Conservation (phyloP, 2,113 vertebrate genomes). For the Oreocharis arfaki region DNA sequence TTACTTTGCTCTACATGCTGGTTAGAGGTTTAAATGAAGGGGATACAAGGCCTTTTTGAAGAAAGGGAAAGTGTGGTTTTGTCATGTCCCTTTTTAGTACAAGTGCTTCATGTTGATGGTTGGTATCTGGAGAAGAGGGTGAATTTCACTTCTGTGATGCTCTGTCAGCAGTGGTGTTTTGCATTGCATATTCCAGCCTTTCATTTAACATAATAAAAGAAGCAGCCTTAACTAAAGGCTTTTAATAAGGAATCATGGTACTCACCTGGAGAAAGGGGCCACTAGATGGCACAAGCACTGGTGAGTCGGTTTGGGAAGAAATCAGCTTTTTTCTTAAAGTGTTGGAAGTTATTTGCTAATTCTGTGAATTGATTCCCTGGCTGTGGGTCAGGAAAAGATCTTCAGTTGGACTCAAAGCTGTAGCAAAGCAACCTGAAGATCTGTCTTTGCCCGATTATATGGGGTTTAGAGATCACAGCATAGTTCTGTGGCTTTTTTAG, state of each 20-base stretch:
- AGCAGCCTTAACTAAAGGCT: neutral
- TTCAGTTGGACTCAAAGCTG: neutral
- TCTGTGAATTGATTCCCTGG: conserved; percentile 44
- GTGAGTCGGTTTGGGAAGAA: neutral
- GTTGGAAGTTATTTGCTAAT: neutral
- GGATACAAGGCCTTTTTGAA: neutral
- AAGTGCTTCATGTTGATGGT: neutral
- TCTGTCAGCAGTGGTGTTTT: neutral
- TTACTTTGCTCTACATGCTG: neutral
- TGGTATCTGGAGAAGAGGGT: neutral
- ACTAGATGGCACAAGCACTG: conserved; percentile 31
- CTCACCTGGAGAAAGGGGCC: neutral
- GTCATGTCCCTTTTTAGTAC: neutral
- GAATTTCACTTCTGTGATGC: neutral
- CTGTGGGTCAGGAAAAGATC: neutral
- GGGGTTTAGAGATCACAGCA: neutral
- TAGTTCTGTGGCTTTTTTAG: neutral
- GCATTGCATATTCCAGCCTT: neutral
- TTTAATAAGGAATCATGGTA: neutral
- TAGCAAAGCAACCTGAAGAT: neutral
- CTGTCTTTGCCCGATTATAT: conserved; percentile 24
- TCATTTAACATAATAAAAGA: neutral
- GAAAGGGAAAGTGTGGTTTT: neutral
- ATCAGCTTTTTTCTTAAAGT: neutral
- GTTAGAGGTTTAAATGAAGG: neutral